Base-by-base conservation (phyloP, 2,888 invertebrate genomes). In the Drosophila setosimentum region DNA sequence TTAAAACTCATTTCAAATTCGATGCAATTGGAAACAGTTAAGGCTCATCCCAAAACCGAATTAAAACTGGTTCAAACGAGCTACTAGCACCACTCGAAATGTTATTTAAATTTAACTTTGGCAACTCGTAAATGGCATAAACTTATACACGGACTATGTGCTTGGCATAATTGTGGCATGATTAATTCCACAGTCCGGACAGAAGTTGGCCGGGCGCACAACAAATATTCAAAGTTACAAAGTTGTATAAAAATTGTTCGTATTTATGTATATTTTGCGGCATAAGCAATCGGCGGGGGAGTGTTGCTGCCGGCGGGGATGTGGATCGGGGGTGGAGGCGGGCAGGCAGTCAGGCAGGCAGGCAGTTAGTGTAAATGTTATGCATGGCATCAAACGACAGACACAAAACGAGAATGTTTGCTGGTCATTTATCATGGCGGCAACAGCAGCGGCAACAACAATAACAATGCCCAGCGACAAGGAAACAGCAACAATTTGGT, bases 381-480 rank as follows among this genome's bases (percentile, higher is more conserved):
- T 74, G 80, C 72, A 77, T 80, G 69, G 82, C 75, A 69, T 64
- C 35, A 62, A 51, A 37, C 30, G 65, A 51, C 48, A 67, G 54
- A 59, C 67, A 68, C 68, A 68, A 63, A 74, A 71, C 66, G 60
- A 66, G 68, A 78, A 81, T 71, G 67, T 69, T 78, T 76, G 68
- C 74, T 59, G 85, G 87, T 83, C 89, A 83, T 84, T 88, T 84
- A 84, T 84, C 87, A 84, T 84, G 76, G 63, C 54, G 68, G 37
- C 62, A 73, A 66, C 59, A 63, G 53, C 65, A 69, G 49, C 49
- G 55, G 33, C 51, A 57, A 37, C 49, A 40, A 35, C 61, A 51
- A 42, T 60, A 63, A 50, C 61, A 54, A 54, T 35, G 35, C 18
- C 35, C 40, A 16, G 30, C 48, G 40, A 40, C 50, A 55, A 33